Evolutionary conservation across 2,113 vertebrate genomes (phyloP).

Genomic region (Mobula hypostoma): DNA sequence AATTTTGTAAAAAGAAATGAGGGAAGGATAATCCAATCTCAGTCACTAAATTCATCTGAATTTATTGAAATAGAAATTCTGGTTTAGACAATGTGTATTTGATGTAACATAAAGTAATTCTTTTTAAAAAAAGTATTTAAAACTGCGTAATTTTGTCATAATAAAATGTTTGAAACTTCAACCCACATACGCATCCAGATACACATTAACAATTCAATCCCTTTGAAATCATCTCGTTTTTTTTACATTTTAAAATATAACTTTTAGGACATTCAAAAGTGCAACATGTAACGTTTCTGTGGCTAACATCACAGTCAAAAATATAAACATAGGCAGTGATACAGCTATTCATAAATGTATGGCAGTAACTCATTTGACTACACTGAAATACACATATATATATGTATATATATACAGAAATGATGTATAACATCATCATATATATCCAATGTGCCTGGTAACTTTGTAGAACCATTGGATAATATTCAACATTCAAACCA

Average conservation of each 20-base stretch:
- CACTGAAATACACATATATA: constrained; percentile 75
- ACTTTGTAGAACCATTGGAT: constrained; percentile 49
- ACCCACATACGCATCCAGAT: constrained; percentile 45
- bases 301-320: constrained; percentile 83
- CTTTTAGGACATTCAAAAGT: constrained; percentile 83
- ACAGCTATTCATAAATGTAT: constrained; percentile 79
- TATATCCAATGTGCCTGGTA: constrained; percentile 62
- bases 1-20: no score
- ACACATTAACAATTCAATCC: constrained; percentile 63
- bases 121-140: constrained; percentile 28
- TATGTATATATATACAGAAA: constrained; percentile 44
- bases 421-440: constrained; percentile 86
- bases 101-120: constrained; percentile 25
- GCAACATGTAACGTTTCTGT: constrained; percentile 84
- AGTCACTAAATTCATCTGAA: constrained; percentile 31
- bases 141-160: constrained; percentile 52
- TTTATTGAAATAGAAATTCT: constrained; percentile 38
- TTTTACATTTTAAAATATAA: constrained; percentile 78
- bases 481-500: constrained; percentile 39
- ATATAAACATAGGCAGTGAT: constrained; percentile 85
- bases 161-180: constrained; percentile 54
- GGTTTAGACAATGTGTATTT: constrained; percentile 33
- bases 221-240: constrained; percentile 60
- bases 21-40: background rate
- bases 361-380: constrained; percentile 70